These are phyloP conservation scores for Cydia strobilella DNA, from an alignment of 1,140 invertebrate species.

Conservation along the genomic window DNA sequence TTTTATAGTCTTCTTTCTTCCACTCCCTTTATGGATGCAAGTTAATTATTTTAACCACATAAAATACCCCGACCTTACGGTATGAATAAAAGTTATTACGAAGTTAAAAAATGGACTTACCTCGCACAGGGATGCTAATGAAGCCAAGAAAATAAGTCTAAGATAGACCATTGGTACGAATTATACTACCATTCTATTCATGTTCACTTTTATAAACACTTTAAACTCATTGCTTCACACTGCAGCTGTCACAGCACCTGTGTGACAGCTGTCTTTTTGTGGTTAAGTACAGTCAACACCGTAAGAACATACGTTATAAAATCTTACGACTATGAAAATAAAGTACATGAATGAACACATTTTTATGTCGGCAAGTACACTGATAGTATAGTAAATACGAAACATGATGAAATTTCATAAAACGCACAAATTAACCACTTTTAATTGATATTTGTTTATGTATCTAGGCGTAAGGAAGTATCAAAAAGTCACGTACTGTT, in stretches of 20 bases:
- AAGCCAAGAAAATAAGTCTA: not conserved
- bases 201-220: not conserved
- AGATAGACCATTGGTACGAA: not conserved
- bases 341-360: not conserved
- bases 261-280: not conserved
- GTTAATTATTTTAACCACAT: too few relatives aligned
- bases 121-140: not conserved
- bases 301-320: not conserved
- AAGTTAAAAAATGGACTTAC: not conserved
- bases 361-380: not conserved
- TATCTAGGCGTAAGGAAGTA: not conserved
- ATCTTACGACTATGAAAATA: not conserved
- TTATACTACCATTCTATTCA: not conserved
- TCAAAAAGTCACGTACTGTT: not conserved
- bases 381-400: not conserved
- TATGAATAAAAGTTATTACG: too few relatives aligned
- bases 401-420: not conserved
- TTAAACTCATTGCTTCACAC: not conserved
- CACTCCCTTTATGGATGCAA: too few relatives aligned
- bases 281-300: not conserved
- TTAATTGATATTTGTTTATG: not conserved
- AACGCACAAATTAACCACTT: not conserved
- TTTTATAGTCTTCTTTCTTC: too few relatives aligned
- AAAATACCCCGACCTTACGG: too few relatives aligned
- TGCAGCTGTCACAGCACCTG: too few relatives aligned